phyloP scores from a whole-genome alignment of 2,888 invertebrate genomes.

The Leucania comma region DNA sequence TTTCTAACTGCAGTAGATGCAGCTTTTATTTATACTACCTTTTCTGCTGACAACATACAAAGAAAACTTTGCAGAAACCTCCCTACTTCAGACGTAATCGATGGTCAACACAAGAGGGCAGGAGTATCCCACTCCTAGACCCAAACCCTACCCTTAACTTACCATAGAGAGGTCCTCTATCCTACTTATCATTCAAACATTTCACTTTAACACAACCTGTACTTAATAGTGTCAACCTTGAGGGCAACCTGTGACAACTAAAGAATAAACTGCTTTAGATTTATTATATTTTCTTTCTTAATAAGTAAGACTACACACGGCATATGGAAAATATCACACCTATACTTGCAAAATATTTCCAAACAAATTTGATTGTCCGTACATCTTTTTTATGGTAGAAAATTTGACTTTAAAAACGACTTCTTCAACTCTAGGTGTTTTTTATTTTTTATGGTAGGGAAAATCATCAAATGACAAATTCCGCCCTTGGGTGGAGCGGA shows the following conservation, averaged over 20 bases:
- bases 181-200: slow-evolving; percentile 65
- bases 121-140: slow-evolving; percentile 40
- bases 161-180: slow-evolving; percentile 55
- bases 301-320: not conserved
- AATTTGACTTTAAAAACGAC: too few species aligned
- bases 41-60: slow-evolving; percentile 2
- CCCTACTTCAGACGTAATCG: slow-evolving; percentile 39
- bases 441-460: too few species aligned
- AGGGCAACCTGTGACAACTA: slow-evolving; percentile 3
- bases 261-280: too few species aligned
- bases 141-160: slow-evolving; percentile 51
- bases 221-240: slow-evolving; percentile 54
- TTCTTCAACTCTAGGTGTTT: too few species aligned
- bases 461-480: too few species aligned
- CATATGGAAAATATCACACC: not conserved
- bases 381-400: too few species aligned
- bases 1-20: not conserved
- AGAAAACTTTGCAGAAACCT: slow-evolving; percentile 9
- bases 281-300: not conserved
- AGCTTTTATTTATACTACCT: not conserved
- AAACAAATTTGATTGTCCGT: too few species aligned
- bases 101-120: slow-evolving; percentile 57
- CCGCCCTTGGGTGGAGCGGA: too few species aligned
- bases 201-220: slow-evolving; percentile 53
- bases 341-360: too few species aligned